Evolutionary conservation across 1,140 invertebrate species (phyloP).

Genomic region (Panulirus ornatus): DNA sequence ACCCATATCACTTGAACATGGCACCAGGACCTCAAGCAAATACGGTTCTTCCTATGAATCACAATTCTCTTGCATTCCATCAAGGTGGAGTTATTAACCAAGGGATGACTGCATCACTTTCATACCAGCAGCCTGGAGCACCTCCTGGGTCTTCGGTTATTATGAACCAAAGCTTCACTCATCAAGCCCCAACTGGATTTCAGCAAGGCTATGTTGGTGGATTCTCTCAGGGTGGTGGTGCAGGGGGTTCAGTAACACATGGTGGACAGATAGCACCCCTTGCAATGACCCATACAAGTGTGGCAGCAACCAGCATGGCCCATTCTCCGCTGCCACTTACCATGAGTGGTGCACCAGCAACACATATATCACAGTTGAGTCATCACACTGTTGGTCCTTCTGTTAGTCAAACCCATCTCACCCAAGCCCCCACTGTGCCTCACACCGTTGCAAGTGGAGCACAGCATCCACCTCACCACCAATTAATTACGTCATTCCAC

Average conservation of each 20-base stretch:
- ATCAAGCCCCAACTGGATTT: conserved; percentile 60
- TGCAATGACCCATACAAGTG: conserved; percentile 68
- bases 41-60: conserved; percentile 70
- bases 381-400: conserved; percentile 39
- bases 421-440: conserved; percentile 48
- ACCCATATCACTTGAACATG: conserved; percentile 73
- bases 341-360: conserved; percentile 62
- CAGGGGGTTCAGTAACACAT: conserved; percentile 55
- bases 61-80: conserved; percentile 72
- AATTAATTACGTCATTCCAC: conserved; percentile 65
- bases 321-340: conserved; percentile 71
- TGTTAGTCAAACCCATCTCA: conserved; percentile 51
- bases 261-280: conserved; percentile 68
- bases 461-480: conserved; percentile 61
- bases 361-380: conserved; percentile 59
- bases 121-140: conserved; percentile 72
- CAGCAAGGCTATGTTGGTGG: conserved; percentile 70
- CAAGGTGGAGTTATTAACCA: conserved; percentile 71
- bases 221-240: conserved; percentile 42
- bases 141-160: conserved; percentile 72
- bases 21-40: conserved; percentile 67
- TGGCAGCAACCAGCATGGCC: conserved; percentile 64
- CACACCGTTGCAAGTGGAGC: conserved; percentile 53
- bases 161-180: conserved; percentile 75
- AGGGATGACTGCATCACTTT: conserved; percentile 65